phyloP scores from a whole-genome alignment of 2,888 invertebrate genomes.

The Ormyrus thymus region DNA sequence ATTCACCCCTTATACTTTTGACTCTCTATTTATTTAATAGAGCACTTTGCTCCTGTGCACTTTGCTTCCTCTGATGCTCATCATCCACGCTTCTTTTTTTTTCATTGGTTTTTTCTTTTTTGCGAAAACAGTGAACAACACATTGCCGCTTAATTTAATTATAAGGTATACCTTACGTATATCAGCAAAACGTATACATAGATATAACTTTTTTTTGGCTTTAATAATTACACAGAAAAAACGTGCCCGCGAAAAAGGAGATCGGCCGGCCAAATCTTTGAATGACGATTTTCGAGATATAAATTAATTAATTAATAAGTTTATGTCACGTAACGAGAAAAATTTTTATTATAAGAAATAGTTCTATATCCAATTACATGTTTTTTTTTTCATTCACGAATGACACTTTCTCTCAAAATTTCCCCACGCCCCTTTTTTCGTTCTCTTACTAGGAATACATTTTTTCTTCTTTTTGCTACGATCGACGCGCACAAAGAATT shows the following conservation, averaged over 20 bases:
- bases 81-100: background rate
- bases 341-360: constrained; percentile 33
- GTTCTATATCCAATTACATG: constrained; percentile 36
- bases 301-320: constrained; percentile 21
- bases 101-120: constrained; percentile 45
- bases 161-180: constrained; percentile 50
- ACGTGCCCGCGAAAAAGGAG: constrained; percentile 42
- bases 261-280: constrained; percentile 40
- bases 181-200: constrained; percentile 53
- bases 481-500: constrained; percentile 49
- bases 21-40: background rate
- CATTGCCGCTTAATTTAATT: constrained; percentile 49
- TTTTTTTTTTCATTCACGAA: constrained; percentile 5
- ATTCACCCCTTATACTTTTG: background rate
- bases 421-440: constrained; percentile 14
- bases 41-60: background rate
- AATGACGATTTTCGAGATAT: constrained; percentile 27
- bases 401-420: constrained; percentile 9
- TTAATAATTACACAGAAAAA: constrained; percentile 47
- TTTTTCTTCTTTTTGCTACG: constrained; percentile 39
- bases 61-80: too few relatives aligned
- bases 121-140: constrained; percentile 50
- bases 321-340: constrained; percentile 25
- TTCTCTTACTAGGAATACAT: constrained; percentile 25
- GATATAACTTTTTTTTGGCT: constrained; percentile 44